A percentile compares a stretch with the other conserved stretches of the same genome.
phyloP scores from a whole-genome alignment of 2,113 vertebrate genomes.

The Python bivittatus region DNA sequence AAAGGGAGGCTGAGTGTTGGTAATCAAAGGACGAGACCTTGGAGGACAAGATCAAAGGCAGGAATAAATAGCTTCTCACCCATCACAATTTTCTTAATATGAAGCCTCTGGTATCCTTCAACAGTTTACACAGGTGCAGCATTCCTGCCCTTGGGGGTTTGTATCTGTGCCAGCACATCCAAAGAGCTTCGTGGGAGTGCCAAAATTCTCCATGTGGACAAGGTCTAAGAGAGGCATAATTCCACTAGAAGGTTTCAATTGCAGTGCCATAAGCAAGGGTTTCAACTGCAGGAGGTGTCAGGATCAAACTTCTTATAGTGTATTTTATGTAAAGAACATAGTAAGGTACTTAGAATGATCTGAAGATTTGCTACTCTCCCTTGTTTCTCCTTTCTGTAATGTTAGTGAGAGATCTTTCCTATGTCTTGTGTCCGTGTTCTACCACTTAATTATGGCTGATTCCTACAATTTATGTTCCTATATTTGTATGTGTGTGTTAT shows the following conservation, averaged over 20 bases:
- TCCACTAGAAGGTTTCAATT: background rate
- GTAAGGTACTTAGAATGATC: background rate
- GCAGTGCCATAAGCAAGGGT: fast-evolving
- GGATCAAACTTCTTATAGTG: fast-evolving
- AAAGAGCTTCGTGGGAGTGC: conserved; percentile 12
- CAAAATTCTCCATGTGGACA: conserved; percentile 16
- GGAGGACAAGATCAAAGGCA: conserved; percentile 17
- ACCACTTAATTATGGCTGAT: background rate
- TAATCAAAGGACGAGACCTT: conserved; percentile 3
- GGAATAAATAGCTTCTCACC: conserved; percentile 12
- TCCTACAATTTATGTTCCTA: background rate
- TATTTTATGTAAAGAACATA: background rate
- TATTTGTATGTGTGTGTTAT: background rate
- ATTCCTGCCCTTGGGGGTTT: conserved; percentile 6
- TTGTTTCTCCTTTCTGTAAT: background rate
- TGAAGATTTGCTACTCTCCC: too few relatives aligned
- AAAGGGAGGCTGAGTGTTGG: background rate
- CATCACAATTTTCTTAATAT: conserved; percentile 25
- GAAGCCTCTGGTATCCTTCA: conserved; percentile 17
- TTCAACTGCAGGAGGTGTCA: background rate
- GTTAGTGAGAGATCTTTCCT: background rate
- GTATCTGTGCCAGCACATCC: conserved; percentile 27
- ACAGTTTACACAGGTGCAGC: conserved; percentile 32
- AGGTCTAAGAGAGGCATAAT: background rate
- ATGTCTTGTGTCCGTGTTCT: background rate